A percentile compares a stretch with the other conserved stretches of the same genome.
phyloP scores from a whole-genome alignment of 2,113 vertebrate genomes.

The Seriola dumerili region DNA sequence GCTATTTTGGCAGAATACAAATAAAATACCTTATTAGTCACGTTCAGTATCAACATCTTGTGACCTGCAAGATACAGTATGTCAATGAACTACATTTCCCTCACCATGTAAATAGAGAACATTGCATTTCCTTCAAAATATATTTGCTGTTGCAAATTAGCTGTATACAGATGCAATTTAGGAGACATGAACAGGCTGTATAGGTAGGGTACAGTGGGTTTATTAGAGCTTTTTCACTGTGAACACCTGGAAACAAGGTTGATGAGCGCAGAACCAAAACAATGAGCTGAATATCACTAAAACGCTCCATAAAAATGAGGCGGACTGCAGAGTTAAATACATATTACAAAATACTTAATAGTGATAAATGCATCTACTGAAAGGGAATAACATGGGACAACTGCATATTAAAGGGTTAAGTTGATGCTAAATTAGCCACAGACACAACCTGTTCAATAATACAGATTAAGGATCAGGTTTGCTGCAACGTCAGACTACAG shows the following conservation, averaged over 20 bases:
- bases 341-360: neutral
- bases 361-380: neutral
- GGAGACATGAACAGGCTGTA: neutral
- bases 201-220: neutral
- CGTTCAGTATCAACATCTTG: neutral
- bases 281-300: neutral
- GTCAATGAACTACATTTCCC: no score
- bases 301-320: neutral
- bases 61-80: neutral
- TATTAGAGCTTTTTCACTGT: neutral
- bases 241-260: no score
- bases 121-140: no score
- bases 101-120: no score
- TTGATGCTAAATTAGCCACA: constrained; percentile 30
- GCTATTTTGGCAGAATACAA: neutral
- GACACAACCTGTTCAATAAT: constrained; percentile 63
- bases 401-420: neutral
- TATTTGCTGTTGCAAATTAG: no score
- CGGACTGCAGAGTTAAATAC: neutral
- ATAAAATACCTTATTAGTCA: neutral
- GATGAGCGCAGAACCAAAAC: neutral
- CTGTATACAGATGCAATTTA: neutral
- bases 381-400: neutral
- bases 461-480: constrained; percentile 36
- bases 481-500: constrained; percentile 52